Evolutionary conservation across 2,888 invertebrate species (phyloP), one percentile per base, ranked within the genome.

Genomic region (Synanthedon myopaeformis): DNA sequence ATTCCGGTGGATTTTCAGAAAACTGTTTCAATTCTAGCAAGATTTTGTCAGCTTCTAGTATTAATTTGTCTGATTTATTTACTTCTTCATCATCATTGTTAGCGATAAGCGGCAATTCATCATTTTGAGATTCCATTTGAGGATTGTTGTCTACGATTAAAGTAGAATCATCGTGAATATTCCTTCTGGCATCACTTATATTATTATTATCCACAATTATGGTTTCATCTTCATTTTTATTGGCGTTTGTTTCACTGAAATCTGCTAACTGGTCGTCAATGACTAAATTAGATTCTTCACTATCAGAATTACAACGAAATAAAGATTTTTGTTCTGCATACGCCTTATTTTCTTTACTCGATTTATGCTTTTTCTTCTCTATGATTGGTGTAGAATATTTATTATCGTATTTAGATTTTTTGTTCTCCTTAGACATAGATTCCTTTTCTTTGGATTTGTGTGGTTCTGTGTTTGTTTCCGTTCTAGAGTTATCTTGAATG

Each of bases 31-130:
- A 57, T 53, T 63, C 63, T 56, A 65, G 57, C 53, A 74, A 61
- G 1, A 74, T 69, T 63, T 73, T 70, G 50, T 74, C 74, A 42
- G 74, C 74, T 60, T 73, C 73, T 54, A 60, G 62, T 53, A 67
- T 83, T 45, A 86, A 61, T 64, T 77, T 78, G 57, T 74, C 65
- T 23, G 76, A 83, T 70, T 80, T 80, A 54, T 72, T 70, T 19
- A 82, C 59, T 56, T 80, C 74, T 55, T 61, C 65, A 49, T 75
- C 70, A 48, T 76, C 76, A 53, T 57, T 54, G 14, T 8, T 45
- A 12, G 6, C 8, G 3, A 45, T 13, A 13, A 4, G 14, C 14
- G 2, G 2, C 45, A 5, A 14, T n/a, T 45, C 45, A n/a, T 45
- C 6, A 45, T 45, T 45, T 13, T 13, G n/a, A 8, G 45, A 45